A percentile compares a stretch with the other conserved stretches of the same genome.
Conservation (phyloP, 2,113 vertebrate genomes). For the Ranitomeya imitator region DNA sequence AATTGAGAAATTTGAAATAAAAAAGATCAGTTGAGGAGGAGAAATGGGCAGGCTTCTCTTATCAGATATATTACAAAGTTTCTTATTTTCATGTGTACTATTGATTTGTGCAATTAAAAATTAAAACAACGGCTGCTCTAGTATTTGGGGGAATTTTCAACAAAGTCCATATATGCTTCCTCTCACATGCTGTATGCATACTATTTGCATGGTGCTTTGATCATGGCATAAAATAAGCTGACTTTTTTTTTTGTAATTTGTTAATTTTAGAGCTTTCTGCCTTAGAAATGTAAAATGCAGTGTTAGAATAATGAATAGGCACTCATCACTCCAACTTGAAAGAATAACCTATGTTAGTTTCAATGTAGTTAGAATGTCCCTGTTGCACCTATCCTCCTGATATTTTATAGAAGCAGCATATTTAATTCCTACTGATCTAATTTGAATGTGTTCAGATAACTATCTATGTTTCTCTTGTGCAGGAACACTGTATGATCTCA, state of each 20-base stretch:
- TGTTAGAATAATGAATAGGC: neutral
- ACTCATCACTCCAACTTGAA: neutral
- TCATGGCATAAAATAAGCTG: no score
- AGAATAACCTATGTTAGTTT: neutral
- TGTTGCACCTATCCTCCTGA: neutral
- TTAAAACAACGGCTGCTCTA: no score
- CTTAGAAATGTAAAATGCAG: neutral
- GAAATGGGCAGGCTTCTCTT: no score
- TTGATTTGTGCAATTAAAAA: no score
- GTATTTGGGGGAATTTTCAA: no score
- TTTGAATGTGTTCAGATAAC: neutral
- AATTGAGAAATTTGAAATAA: no score
- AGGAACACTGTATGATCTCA: neutral
- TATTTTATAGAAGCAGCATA: conserved; percentile 9
- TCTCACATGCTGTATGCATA: no score
- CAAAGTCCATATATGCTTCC: no score
- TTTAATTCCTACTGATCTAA: conserved; percentile 10
- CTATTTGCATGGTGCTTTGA: no score
- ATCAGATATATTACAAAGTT: no score
- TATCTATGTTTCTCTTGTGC: neutral
- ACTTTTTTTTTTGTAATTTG: neutral
- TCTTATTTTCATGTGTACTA: no score
- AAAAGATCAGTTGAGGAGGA: no score
- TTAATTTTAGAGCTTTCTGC: neutral
- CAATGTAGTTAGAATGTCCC: neutral